phyloP scores from a whole-genome alignment of 2,888 invertebrate species.

The Platynereis dumerilii region DNA sequence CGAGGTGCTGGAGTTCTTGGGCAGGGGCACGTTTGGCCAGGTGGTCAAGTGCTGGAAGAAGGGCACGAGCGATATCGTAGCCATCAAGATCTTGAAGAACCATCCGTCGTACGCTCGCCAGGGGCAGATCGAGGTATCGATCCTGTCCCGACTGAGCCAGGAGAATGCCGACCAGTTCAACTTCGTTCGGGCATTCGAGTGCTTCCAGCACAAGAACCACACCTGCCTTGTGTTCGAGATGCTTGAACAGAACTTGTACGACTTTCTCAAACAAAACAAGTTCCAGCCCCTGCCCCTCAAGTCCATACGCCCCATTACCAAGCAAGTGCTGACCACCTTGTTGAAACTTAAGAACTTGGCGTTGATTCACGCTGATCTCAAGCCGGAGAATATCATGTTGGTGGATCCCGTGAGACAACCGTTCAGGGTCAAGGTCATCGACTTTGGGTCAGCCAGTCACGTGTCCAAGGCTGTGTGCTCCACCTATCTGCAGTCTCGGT shows the following conservation, averaged over 20 bases:
- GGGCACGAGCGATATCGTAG: slow-evolving; percentile 99
- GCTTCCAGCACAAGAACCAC: slow-evolving; percentile 99
- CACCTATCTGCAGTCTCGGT: slow-evolving; percentile 98
- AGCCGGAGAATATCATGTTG: slow-evolving; percentile 99
- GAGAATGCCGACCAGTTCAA: slow-evolving; percentile 77
- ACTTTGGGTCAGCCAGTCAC: slow-evolving; percentile 99
- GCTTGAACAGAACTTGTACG: slow-evolving; percentile 99
- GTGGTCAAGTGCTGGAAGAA: slow-evolving; percentile 99
- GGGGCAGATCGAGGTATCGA: slow-evolving; percentile 96
- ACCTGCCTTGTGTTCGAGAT: slow-evolving; percentile 99
- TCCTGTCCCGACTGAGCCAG: slow-evolving; percentile 64
- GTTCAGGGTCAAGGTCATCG: slow-evolving; percentile 97
- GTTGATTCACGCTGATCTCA: slow-evolving; percentile 98
- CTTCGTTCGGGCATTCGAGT: slow-evolving; percentile 99
- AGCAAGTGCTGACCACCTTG: slow-evolving; percentile 89
- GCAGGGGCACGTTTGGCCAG: slow-evolving; percentile 97
- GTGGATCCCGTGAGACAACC: slow-evolving; percentile 98
- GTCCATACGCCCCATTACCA: slow-evolving; percentile 97
- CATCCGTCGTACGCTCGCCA: slow-evolving; percentile 99
- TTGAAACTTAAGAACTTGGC: slow-evolving; percentile 94
- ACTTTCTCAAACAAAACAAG: slow-evolving; percentile 99
- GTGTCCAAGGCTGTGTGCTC: slow-evolving; percentile 99
- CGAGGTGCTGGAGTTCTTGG: slow-evolving; percentile 97
- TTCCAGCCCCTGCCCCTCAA: slow-evolving; percentile 98
- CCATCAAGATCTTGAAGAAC: slow-evolving; percentile 99